Evolutionary conservation across 2,888 invertebrate genomes (phyloP), one percentile per base, ranked within the genome.

Genomic region (Liodrosophila aerea): DNA sequence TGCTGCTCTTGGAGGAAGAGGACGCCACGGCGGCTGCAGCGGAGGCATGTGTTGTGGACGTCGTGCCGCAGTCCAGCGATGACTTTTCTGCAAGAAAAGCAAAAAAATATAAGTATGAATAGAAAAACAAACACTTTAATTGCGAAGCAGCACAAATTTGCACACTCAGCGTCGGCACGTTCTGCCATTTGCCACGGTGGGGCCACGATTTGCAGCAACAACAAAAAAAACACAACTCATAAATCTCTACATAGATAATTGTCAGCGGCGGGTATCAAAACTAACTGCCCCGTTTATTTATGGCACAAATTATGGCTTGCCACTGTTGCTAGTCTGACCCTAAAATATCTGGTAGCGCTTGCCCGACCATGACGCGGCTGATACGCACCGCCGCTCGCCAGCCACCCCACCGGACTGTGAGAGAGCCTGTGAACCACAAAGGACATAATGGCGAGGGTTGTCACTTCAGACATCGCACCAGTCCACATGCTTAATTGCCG

Each of bases 401-500:
- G 47, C 54, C 69, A 64, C 45, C 60, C 65, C 37, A 7, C 15
- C 31, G 39, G 8, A 3, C 16, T 16, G 34, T 36, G 62, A 53
- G 73, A 70, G 71, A 72, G 56, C 83, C 74, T 83, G 81, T 76
- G 78, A 78, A 80, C 78, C 84, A 75, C 78, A 84, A 77, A 81
- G 73, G 65, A 67, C 71, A 80, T 87, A 87, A 90, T 89, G 75
- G 82, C 87, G 89, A 84, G 80, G 85, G 75, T 76, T 84, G 77
- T 77, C 72, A 76, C 78, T 76, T 75, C 59, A 40, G 44, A 18
- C 27, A 13, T 34, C 16, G 15, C 37, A 56, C 58, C 56, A 52
- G 50, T 63, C 53, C 33, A 78, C 16, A 81, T 87, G 88, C 82
- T 89, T 89, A 89, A 89, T 90, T 89, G 89, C 89, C 89, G 89